Evolutionary conservation across 92 coral and sea anemone genomes (phyloP), one percentile per base, ranked within the genome.

Genomic region (Blastomussa wellsi): DNA sequence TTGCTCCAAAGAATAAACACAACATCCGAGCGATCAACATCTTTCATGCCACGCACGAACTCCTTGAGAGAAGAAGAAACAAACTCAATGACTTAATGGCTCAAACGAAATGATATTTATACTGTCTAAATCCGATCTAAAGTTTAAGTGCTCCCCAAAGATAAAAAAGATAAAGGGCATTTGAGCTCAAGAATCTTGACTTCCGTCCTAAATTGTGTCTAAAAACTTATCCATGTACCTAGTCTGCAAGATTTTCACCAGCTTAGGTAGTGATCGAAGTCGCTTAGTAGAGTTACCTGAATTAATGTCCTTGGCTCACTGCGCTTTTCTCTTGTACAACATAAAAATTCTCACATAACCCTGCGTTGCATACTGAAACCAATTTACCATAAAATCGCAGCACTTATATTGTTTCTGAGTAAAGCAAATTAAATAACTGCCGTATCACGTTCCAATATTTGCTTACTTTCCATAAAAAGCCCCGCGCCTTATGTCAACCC

Each of bases 401-500:
- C 80, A 53, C 83, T 67, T 85, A 86, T 76, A 88, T 91, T 82
- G 91, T 55, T 80, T 51, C 82, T 16, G 89, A 83, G 92, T 77
- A 79, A 79, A 92, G 84, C 79, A 76, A 88, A 86, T 86, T 87
- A 90, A 82, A 78, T 73, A 82, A 90, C 86, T 85, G 81, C 39
- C 88, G 84, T 91, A 93, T 93, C 96, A 83, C 84, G 85, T 93
- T 93, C 89, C 94, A 85, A 91, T 86, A 90, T 86, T 83, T 83
- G 87, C 87, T 74, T 60, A 29, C 74, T 59, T 83, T 83, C 87
- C 87, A 89, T 86, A 89, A 89, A 79, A 89, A 81, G 86, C 86
- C 82, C 75, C 74, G 80, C 59, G 38, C 57, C 41, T 42, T 59
- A 83, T 74, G 80, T 83, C 44, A 75, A 57, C 87, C 80, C 87